Evolutionary conservation across 2,888 invertebrate species (phyloP).

Genomic region (Homarus gammarus): DNA sequence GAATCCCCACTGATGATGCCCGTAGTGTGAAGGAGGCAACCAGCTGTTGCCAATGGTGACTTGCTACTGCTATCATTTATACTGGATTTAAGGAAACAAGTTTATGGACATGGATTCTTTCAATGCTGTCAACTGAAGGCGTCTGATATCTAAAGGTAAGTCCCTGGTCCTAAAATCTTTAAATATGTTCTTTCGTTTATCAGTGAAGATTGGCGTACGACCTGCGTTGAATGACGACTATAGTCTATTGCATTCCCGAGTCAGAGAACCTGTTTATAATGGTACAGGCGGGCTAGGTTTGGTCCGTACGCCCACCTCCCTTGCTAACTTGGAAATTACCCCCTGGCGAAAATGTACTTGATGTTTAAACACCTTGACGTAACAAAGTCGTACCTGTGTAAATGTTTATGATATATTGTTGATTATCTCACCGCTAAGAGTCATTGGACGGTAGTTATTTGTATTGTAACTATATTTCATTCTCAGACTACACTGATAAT

Average conservation of each 20-base stretch:
- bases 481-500: no score
- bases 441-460: no score
- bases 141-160: background rate
- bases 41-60: background rate
- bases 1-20: background rate
- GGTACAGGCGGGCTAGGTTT: background rate
- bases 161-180: background rate
- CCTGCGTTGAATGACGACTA: background rate
- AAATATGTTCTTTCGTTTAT: no score
- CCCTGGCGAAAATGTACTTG: no score
- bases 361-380: no score
- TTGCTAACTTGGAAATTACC: no score
- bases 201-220: background rate
- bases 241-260: background rate
- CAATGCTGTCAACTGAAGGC: background rate
- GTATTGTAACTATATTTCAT: no score
- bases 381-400: no score
- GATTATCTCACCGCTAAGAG: no score
- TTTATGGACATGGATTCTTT: background rate
- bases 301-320: no score
- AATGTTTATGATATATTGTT: no score
- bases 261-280: slow-evolving; percentile 1
- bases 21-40: slow-evolving; percentile 14
- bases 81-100: background rate
- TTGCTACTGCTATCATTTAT: background rate